Conservation (phyloP, 1,140 invertebrate species). For the Danaus plexippus region DNA sequence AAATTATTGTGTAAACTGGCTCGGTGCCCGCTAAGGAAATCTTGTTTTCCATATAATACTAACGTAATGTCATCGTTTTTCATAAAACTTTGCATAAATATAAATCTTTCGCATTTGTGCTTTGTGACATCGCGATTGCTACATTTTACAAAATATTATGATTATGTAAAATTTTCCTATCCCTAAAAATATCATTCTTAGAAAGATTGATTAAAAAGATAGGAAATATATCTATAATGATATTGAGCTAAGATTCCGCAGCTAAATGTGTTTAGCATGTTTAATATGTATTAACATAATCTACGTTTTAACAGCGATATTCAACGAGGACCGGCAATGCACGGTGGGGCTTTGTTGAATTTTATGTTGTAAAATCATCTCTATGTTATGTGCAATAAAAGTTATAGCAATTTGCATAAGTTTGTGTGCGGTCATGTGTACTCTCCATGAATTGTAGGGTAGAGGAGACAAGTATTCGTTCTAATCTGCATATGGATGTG, state of each 20-base stretch:
- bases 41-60: slow-evolving; percentile 33
- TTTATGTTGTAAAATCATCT: slow-evolving; percentile 10
- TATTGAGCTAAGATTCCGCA: too few species aligned
- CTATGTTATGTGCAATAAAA: slow-evolving; percentile 10
- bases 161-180: too few species aligned
- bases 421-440: slow-evolving; percentile 21
- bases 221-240: too few species aligned
- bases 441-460: slow-evolving; percentile 35
- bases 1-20: slow-evolving; percentile 47
- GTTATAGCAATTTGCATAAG: slow-evolving; percentile 6
- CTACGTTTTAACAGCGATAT: slow-evolving; percentile 51
- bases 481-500: slow-evolving; percentile 54
- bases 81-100: slow-evolving; percentile 31
- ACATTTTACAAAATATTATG: too few species aligned
- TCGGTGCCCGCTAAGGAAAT: slow-evolving; percentile 37
- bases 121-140: too few species aligned
- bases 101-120: slow-evolving; percentile 13
- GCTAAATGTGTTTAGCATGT: too few species aligned
- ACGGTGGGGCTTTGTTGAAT: too few species aligned
- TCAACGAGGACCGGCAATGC: slow-evolving; percentile 26
- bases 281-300: slow-evolving; percentile 18
- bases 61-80: slow-evolving; percentile 34
- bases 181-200: too few species aligned
- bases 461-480: slow-evolving; percentile 46
- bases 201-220: too few species aligned